Percentiles rank a stretch among this genome's conserved stretches.
Conservation (phyloP, 2,113 vertebrate genomes). For the Indicator maculatus region DNA sequence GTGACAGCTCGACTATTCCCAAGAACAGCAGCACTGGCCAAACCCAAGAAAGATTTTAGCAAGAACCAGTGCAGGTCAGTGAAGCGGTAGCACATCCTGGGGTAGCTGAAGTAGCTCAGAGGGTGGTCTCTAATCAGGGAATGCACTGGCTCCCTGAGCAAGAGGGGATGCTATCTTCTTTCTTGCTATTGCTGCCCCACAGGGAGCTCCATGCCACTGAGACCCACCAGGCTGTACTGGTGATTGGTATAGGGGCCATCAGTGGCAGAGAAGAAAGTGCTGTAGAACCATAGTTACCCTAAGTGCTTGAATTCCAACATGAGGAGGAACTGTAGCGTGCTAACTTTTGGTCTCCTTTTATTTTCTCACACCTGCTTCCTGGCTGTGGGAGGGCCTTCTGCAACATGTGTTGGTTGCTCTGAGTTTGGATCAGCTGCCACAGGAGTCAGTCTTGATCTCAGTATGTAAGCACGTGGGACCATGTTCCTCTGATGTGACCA, state of each 20-base stretch:
- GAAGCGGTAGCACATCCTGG: background rate
- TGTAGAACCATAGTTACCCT: background rate
- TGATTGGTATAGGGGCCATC: background rate
- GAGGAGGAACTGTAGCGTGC: background rate
- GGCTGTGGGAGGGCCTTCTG: background rate
- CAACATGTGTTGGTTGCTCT: background rate
- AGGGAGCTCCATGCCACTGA: background rate
- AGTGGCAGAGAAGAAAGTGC: background rate
- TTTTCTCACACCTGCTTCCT: background rate
- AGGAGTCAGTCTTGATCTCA: background rate
- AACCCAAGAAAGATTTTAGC: constrained; percentile 40
- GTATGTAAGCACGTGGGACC: background rate
- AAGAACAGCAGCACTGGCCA: constrained; percentile 43
- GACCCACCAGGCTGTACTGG: background rate
- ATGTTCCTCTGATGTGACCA: background rate
- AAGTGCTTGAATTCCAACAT: background rate
- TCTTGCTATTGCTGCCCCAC: background rate
- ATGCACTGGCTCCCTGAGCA: background rate
- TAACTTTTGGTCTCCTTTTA: background rate
- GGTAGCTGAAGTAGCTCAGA: background rate
- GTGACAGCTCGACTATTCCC: background rate
- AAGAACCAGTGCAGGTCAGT: constrained; percentile 28
- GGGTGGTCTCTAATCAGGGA: background rate
- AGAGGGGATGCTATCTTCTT: background rate
- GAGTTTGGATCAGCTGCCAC: background rate